These are phyloP conservation scores for Pampus argenteus DNA, from an alignment of 2,797 vertebrate genomes.

Conservation along the genomic window DNA sequence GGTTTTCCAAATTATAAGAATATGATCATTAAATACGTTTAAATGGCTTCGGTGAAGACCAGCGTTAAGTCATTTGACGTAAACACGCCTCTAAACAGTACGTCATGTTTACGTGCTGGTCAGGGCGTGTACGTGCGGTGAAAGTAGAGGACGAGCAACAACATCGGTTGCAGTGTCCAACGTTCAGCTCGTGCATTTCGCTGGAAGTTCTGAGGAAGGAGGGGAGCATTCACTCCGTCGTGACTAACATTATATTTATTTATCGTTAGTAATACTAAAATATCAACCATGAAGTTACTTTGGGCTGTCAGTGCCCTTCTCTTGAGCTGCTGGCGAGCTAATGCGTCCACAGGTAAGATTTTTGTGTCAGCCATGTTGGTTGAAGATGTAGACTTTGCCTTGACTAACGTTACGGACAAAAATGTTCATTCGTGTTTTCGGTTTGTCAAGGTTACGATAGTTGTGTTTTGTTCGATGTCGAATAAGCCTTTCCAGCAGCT, in stretches of 20 bases:
- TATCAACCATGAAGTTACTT: constrained; percentile 74
- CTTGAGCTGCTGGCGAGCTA: constrained; percentile 73
- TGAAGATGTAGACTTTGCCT: constrained; percentile 62
- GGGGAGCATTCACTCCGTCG: background rate
- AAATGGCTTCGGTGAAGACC: background rate
- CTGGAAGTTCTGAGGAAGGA: background rate
- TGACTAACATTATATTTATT: background rate
- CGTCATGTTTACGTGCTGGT: constrained; percentile 73
- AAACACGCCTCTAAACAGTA: constrained; percentile 51
- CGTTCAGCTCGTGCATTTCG: background rate
- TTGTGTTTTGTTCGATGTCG: accelerated
- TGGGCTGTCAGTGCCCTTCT: constrained; percentile 76
- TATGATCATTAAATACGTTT: too few species aligned
- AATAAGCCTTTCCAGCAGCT: accelerated
- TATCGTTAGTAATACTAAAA: background rate
- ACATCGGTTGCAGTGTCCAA: background rate
- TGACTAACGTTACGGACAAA: constrained; percentile 10
- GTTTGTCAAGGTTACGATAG: background rate
- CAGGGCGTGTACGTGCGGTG: constrained; percentile 61
- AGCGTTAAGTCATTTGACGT: background rate
- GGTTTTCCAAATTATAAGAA: background rate
- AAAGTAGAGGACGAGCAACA: constrained; percentile 77
- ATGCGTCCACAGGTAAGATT: constrained; percentile 82
- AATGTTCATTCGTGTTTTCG: background rate
- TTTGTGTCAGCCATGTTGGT: constrained; percentile 73